These are phyloP conservation scores for Anticlea derivata DNA, from an alignment of 2,888 invertebrate genomes.

Conservation along the genomic window DNA sequence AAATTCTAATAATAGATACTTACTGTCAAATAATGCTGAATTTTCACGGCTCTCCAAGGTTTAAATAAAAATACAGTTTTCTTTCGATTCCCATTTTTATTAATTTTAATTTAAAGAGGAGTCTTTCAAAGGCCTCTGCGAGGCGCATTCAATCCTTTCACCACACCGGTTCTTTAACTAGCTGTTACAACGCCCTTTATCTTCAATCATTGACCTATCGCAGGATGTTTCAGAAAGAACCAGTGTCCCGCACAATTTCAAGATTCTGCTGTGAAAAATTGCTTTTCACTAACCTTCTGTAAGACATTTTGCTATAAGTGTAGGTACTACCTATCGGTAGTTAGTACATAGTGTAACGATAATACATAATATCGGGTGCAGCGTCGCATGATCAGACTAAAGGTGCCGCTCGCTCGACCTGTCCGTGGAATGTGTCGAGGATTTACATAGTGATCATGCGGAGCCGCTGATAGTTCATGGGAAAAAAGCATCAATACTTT, in stretches of 20 bases:
- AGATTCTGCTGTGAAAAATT: constrained; percentile 51
- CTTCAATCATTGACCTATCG: too few relatives aligned
- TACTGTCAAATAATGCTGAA: too few relatives aligned
- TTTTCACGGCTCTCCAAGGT: too few relatives aligned
- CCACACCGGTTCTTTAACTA: constrained; percentile 2
- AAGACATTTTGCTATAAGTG: constrained; percentile 50
- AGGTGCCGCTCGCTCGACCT: too few relatives aligned
- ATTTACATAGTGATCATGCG: constrained; percentile 1
- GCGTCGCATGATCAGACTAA: neutral
- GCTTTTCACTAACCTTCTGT: constrained; percentile 62
- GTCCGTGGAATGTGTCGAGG: neutral
- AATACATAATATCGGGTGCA: neutral
- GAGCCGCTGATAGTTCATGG: neutral
- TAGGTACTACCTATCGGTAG: constrained; percentile 12
- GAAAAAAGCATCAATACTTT: constrained; percentile 6
- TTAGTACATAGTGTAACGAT: neutral
- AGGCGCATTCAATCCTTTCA: constrained; percentile 1
- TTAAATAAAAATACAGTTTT: constrained; percentile 41
- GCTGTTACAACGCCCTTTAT: too few relatives aligned
- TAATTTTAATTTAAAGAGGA: constrained; percentile 40
- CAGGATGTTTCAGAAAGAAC: neutral
- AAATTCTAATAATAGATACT: too few relatives aligned
- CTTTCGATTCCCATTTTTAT: constrained; percentile 55
- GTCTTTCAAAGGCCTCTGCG: constrained; percentile 5
- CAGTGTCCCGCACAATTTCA: constrained; percentile 29